Evolutionary conservation across 1,140 invertebrate species (phyloP), one percentile per base, ranked within the genome.

Genomic region (Drosophila serrata): DNA sequence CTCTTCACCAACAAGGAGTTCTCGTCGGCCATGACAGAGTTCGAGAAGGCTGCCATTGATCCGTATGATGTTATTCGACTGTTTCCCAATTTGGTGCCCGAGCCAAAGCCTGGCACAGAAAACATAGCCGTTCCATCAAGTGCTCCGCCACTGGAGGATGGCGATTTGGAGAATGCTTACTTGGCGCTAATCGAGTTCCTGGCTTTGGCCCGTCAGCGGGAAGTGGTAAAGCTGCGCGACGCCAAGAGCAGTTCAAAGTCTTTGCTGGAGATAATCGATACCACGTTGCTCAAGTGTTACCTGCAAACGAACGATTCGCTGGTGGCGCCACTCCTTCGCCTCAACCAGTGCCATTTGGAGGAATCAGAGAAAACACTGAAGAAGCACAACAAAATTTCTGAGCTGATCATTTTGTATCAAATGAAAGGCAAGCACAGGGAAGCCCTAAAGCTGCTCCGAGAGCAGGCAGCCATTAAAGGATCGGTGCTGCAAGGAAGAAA

Each of bases 351-450:
- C 93, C 97, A 99, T 85, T 93, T 99, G 6, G 97, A 97, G 58
- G 99, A 99, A 94, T 96, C 98, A 2, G 98, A 99, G 91, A 95
- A 96, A 78, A 97, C 97, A 8, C 93, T 99, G 6, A 95, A 96
- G 67, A 96, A 96, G 79, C 95, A 97, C 92, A 95, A 97, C 64
- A 99, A 99, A 93, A 96, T 96, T 79, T 96, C 95, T 69, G 99
- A 99, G 93, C 94, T 99, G 0, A 98, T 99, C 65, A 99, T 99
- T 85, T 94, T 99, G 11, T 99, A 99, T 93, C 96, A 99, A 92
- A 98, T 96, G 1, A 99, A 99, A 94, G 97, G 96, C 5, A 95
- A 98, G 73, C 98, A 99, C 92, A 95, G 96, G 61, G 97, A 98
- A 93, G 99, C 98, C 15, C 94, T 99, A 6, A 97, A 98, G 88